Percentiles rank a stretch among this genome's conserved stretches.
phyloP scores from a whole-genome alignment of 2,113 vertebrate species.

The Paradisaea rubra region DNA sequence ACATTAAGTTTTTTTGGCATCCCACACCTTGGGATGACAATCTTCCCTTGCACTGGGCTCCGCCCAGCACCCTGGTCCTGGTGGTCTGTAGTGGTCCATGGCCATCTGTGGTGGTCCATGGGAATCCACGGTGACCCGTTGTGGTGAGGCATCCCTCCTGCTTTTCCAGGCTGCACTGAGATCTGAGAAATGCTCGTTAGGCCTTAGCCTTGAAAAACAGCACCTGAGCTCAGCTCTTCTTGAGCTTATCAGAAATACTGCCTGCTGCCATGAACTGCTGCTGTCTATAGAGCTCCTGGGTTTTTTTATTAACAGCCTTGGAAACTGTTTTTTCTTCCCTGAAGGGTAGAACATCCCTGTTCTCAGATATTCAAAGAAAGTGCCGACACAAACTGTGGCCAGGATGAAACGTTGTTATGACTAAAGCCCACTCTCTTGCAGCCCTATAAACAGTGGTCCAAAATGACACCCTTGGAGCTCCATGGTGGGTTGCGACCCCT shows the following conservation, averaged over 20 bases:
- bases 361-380: not conserved
- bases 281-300: too few species aligned
- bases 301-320: not conserved
- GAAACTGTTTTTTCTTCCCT: not conserved
- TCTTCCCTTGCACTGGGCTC: not conserved
- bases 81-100: not conserved
- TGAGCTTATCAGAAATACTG: not conserved
- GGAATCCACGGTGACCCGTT: too few species aligned
- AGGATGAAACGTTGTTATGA: not conserved
- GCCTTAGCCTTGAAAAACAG: not conserved
- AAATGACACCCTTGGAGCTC: not conserved
- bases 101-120: too few species aligned
- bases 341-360: not conserved
- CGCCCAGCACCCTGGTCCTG: not conserved
- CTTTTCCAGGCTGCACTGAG: not conserved
- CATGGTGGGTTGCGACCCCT: not conserved
- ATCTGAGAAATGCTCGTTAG: not conserved
- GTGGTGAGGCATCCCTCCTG: not conserved
- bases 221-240: not conserved
- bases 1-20: not conserved
- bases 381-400: not conserved
- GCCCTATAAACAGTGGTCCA: too few species aligned
- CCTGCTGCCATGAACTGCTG: not conserved
- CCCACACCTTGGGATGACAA: rapidly evolving
- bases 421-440: not conserved